Evolutionary conservation across 1,140 invertebrate genomes (phyloP).

Genomic region (Cardiocondyla obscurior): DNA sequence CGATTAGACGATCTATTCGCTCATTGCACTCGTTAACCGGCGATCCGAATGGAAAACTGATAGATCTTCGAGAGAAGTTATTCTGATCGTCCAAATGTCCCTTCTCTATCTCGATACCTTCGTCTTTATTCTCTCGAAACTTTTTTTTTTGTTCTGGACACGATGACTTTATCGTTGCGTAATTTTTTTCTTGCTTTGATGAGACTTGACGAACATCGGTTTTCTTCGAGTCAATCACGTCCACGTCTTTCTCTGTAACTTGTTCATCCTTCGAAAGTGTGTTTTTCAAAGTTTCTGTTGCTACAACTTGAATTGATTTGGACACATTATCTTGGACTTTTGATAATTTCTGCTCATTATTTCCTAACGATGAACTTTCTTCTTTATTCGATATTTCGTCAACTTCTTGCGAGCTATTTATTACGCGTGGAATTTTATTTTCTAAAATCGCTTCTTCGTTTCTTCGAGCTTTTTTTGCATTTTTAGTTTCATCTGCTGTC

Average conservation of each 20-base stretch:
- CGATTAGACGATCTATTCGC: not conserved
- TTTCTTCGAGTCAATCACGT: not conserved
- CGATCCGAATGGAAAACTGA: constrained; percentile 25
- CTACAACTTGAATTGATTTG: not conserved
- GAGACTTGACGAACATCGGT: constrained; percentile 62
- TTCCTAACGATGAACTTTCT: not conserved
- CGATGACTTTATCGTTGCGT: constrained; percentile 70
- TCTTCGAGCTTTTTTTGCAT: not conserved
- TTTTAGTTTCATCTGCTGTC: constrained; percentile 26
- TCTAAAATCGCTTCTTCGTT: not conserved
- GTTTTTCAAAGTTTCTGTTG: not conserved
- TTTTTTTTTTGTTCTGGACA: constrained; percentile 59
- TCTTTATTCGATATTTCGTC: constrained; percentile 3
- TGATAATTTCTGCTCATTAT: not conserved
- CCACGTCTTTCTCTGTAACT: not conserved
- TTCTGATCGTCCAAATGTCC: not conserved
- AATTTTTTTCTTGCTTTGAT: constrained; percentile 72
- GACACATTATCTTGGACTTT: not conserved
- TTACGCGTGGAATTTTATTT: not conserved
- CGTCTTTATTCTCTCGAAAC: constrained; percentile 17
- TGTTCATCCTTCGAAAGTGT: not conserved
- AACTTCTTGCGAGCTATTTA: not conserved
- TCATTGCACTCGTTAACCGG: constrained; percentile 9
- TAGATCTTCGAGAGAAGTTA: not conserved
- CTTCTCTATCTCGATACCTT: not conserved